Evolutionary conservation across 1,140 invertebrate genomes (phyloP).

Genomic region (Caenorhabditis brenneri): DNA sequence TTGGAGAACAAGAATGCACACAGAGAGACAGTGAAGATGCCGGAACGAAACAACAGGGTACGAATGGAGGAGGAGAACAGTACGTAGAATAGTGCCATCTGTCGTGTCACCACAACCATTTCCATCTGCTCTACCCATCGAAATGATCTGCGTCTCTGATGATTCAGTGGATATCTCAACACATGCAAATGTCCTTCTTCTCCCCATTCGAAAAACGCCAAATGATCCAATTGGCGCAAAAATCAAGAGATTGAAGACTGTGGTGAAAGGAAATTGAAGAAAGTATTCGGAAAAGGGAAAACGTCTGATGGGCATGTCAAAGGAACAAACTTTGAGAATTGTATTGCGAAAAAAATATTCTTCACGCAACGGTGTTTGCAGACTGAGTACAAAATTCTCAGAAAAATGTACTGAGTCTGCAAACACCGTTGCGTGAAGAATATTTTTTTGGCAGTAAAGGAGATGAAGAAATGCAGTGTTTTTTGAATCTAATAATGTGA

Average conservation of each 20-base stretch:
- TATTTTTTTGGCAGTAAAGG: no score
- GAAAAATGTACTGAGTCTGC: no score
- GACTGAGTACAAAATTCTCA: no score
- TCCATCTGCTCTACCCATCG: conserved; percentile 19
- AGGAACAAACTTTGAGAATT: not conserved
- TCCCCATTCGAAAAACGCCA: not conserved
- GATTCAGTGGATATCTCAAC: not conserved
- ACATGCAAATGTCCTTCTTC: conserved; percentile 22
- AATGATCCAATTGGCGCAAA: conserved; percentile 7
- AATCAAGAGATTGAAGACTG: no score
- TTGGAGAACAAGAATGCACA: not conserved
- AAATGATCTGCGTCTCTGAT: conserved; percentile 16
- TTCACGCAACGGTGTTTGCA: no score
- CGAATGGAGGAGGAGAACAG: not conserved
- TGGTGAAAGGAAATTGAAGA: not conserved
- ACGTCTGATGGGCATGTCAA: not conserved
- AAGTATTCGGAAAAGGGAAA: not conserved
- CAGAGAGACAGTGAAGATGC: not conserved
- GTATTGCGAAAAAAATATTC: not conserved
- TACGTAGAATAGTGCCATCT: conserved; percentile 10
- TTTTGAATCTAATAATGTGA: no score
- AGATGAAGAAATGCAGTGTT: no score
- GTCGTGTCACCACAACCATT: not conserved
- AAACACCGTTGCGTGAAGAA: no score
- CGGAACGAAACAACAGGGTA: not conserved